Conservation (phyloP, 2,113 vertebrate species). For the Indicator indicator region DNA sequence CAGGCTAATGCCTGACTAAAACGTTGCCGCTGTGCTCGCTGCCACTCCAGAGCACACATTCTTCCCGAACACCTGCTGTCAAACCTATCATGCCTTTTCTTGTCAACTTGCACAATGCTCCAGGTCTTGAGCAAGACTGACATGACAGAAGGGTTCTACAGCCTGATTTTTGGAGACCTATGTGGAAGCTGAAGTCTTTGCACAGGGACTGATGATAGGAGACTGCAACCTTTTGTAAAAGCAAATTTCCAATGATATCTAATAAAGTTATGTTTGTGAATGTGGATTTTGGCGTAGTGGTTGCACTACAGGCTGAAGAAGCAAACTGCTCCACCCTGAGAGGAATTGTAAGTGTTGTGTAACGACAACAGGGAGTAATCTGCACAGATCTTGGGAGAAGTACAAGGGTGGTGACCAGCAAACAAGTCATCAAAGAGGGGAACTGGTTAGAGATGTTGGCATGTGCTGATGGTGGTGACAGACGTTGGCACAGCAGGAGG, state of each 20-base stretch:
- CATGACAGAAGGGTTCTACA: constrained; percentile 22
- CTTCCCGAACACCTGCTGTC: constrained; percentile 73
- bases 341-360: not conserved
- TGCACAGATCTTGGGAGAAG: constrained; percentile 29
- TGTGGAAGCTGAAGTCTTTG: not conserved
- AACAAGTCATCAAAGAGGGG: constrained; percentile 45
- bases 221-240: not conserved
- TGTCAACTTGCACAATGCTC: constrained; percentile 67
- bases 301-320: not conserved
- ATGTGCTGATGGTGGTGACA: not conserved
- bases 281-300: not conserved
- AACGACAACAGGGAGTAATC: constrained; percentile 35
- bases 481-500: not conserved
- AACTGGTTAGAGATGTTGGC: constrained; percentile 43
- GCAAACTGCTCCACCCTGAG: not conserved
- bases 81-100: constrained; percentile 72
- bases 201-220: not conserved
- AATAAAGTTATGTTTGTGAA: not conserved
- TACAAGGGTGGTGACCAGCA: constrained; percentile 55
- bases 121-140: constrained; percentile 68
- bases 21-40: not conserved
- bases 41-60: constrained; percentile 37
- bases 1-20: constrained; percentile 25
- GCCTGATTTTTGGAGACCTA: constrained; percentile 44
- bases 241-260: not conserved